Percentiles rank a stretch among this genome's conserved stretches.
Conservation (phyloP, 2,888 invertebrate genomes). For the Polyploca ridens region DNA sequence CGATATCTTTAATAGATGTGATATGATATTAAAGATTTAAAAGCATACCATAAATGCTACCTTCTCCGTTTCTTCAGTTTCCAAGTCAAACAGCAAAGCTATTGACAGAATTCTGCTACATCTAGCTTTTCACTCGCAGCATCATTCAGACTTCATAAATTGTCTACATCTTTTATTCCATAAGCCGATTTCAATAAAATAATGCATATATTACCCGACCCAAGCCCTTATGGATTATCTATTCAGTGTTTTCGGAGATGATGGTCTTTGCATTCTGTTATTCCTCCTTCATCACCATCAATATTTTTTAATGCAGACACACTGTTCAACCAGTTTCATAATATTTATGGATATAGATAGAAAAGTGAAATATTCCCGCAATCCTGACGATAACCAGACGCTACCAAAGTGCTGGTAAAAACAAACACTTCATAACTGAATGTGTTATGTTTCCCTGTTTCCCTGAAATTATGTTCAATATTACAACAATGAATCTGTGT, state of each 20-base stretch:
- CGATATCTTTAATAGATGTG: not conserved
- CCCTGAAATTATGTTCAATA: not conserved
- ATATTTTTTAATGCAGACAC: too few species aligned
- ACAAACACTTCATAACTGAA: conserved; percentile 32
- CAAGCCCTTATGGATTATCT: too few species aligned
- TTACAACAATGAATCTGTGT: conserved; percentile 1
- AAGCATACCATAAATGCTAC: not conserved
- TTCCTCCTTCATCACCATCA: too few species aligned
- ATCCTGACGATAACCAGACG: conserved; percentile 43
- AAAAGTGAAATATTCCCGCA: conserved; percentile 32
- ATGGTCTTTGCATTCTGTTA: too few species aligned
- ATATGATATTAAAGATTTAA: not conserved
- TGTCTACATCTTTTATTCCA: too few species aligned
- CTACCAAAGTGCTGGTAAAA: conserved; percentile 27
- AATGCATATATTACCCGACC: too few species aligned
- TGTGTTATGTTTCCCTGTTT: not conserved
- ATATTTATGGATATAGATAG: not conserved
- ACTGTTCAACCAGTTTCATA: too few species aligned
- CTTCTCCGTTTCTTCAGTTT: not conserved
- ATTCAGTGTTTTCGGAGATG: too few species aligned
- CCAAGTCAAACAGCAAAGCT: not conserved
- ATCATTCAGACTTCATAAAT: too few species aligned
- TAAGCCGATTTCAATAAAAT: too few species aligned
- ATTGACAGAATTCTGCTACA: conserved; percentile 22
- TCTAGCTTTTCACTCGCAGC: too few species aligned